A percentile compares a stretch with the other conserved stretches of the same genome.
Conservation (phyloP, 2,888 invertebrate genomes). For the Drosophila neotestacea region DNA sequence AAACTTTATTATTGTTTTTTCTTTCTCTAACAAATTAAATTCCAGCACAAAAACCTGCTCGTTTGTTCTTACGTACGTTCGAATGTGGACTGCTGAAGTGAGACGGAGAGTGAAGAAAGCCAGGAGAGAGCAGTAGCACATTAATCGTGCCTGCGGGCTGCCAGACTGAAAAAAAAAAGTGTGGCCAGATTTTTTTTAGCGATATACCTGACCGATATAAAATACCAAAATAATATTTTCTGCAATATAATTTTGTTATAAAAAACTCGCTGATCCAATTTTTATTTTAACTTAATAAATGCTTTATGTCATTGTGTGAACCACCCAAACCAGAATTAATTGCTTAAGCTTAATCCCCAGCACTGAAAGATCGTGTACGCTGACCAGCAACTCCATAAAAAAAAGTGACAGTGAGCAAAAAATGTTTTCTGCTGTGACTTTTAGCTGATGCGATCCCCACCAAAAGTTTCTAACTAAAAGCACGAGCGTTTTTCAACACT, state of each 20-base stretch:
- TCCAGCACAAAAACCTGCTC: conserved; percentile 74
- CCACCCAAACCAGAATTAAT: neutral
- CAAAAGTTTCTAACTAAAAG: no score
- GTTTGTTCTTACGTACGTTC: conserved; percentile 65
- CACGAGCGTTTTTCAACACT: no score
- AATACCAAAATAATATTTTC: neutral
- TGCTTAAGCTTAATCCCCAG: no score
- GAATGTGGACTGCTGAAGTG: conserved; percentile 68
- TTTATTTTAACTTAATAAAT: neutral
- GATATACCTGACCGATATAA: neutral
- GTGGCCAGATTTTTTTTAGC: conserved; percentile 5
- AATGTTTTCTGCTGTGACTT: no score
- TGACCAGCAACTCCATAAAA: no score
- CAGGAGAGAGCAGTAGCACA: conserved; percentile 61
- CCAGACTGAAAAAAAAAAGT: conserved; percentile 23
- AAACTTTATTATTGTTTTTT: conserved; percentile 82
- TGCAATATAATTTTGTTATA: neutral
- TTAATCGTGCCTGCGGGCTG: conserved; percentile 36
- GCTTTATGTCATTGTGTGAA: neutral
- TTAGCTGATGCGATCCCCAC: no score
- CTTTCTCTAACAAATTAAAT: conserved; percentile 82
- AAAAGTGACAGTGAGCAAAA: no score
- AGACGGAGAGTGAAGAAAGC: conserved; percentile 66
- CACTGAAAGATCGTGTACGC: no score
- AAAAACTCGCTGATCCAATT: no score